Evolutionary conservation across 2,888 invertebrate genomes (phyloP), one percentile per base, ranked within the genome.

Genomic region (Hirtodrosophila cameraria): DNA sequence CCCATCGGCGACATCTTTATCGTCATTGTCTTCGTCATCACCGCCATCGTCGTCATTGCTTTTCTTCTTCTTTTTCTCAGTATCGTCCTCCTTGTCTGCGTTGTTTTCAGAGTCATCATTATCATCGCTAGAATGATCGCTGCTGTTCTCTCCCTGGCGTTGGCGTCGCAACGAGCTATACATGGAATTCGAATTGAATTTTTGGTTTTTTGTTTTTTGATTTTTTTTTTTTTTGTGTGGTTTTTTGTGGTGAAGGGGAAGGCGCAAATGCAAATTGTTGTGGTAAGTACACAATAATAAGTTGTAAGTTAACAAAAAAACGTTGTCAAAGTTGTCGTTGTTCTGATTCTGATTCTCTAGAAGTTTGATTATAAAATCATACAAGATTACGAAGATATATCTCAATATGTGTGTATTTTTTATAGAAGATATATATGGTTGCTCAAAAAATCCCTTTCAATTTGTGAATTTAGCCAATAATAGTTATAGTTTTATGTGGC

Each of bases 161-260:
- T 88, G 89, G 60, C 89, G 90, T 49, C 90, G 89, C 81, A 90
- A 89, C 69, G 90, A 90, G 89, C 90, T 90, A 79, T 57, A 77
- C 63, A 60, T 65, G 71, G 64, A 72, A 75, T 82, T 79, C 69
- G 75, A 72, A 78, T 76, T 72, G 65, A 84, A 66, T 72, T 60
- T 68, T 60, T 60, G 16, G 72, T 46, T 46, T 20, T 42, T 41
- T n/a, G n/a, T 50, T 52, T 49, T 62, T 41, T 57, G 54, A n/a
- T n/a, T 11, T 35, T 28, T 45, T 48, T 41, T 12, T 16, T n/a
- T 54, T 68, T 61, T 67, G 25, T 13, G n/a, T 55, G 64, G 33
- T 65, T 42, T 53, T 43, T 57, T 64, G 46, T 68, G 42, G 49
- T 61, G 33, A 50, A 52, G 68, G 64, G 63, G 54, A 35, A 71